Base-by-base conservation (phyloP, 1,140 invertebrate species). In the Pectinophora gossypiella region DNA sequence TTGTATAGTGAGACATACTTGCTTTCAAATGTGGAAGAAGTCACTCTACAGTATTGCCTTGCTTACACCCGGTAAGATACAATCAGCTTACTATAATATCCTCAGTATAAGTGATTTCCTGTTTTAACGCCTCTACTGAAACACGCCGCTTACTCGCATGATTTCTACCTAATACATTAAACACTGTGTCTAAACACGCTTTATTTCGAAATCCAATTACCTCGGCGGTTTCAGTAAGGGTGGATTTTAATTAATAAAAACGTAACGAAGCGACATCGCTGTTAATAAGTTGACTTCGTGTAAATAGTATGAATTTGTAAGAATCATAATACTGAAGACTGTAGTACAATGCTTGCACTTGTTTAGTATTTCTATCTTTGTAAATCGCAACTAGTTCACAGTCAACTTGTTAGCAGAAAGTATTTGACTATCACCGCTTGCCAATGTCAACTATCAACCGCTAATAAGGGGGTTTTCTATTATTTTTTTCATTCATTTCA, bases 11-110 rank as follows among this genome's bases (percentile, higher is more conserved):
- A 85, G 73, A 85, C 73, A 79, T 84, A 67, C 68, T 87, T 78
- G 79, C 84, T 87, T 87, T 82, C 76, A 79, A 84, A 86, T 83
- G 79, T 85, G 81, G 84, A 87, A 85, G 84, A 87, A 87, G 84
- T 85, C 81, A 87, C 78, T 85, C 84, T 83, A 83, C 84, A 85
- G 80, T 84, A 84, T 75, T 86, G 83, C 79, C 77, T 85, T 86
- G 83, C 83, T 86, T 86, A 86, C 83, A 86, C 81, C 83, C 64
- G 83, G 83, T 86, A 86, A 86, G 83, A 86, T 85, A 82, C 73
- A 77, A 80, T 83, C 77, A 85, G 83, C 83, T 86, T 86, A 78
- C 79, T 86, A 72, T 83, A 81, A 86, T 84, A 79, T 83, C 83
- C 83, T 86, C 69, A 80, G 73, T 84, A 76, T 83, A 84, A 86